phyloP scores from a whole-genome alignment of 2,888 invertebrate species.

The Epinotia brunnichana region DNA sequence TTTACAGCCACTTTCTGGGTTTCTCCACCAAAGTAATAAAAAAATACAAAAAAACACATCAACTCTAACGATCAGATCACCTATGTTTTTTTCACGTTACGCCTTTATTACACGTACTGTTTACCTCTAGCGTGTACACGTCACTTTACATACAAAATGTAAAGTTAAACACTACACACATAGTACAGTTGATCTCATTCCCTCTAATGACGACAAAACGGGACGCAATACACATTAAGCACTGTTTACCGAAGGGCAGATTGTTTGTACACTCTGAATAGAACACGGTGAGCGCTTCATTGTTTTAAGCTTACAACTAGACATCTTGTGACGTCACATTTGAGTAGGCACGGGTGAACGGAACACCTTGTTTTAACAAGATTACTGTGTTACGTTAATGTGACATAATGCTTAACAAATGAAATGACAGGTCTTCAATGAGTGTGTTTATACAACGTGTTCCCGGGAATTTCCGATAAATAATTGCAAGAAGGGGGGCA shows the following conservation, averaged over 20 bases:
- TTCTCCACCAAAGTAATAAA: too few relatives aligned
- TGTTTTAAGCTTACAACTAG: conserved; percentile 15
- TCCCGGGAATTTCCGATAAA: too few relatives aligned
- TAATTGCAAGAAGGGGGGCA: too few relatives aligned
- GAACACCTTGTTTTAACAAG: not conserved
- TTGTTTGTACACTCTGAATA: not conserved
- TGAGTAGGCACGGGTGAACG: conserved; percentile 2
- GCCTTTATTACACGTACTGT: not conserved
- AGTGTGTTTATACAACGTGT: too few relatives aligned
- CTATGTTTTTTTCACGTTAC: not conserved
- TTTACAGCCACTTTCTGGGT: too few relatives aligned
- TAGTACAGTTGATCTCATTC: conserved; percentile 26
- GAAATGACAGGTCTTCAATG: too few relatives aligned
- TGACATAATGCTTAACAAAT: not conserved
- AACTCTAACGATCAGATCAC: too few relatives aligned
- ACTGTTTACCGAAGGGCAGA: conserved; percentile 6
- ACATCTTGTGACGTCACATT: not conserved
- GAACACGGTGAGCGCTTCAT: conserved; percentile 9
- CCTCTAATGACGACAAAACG: conserved; percentile 10
- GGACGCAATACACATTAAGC: conserved; percentile 1
- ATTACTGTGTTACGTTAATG: not conserved
- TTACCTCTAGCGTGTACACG: conserved; percentile 8
- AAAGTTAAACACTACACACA: conserved; percentile 16
- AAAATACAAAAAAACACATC: too few relatives aligned
- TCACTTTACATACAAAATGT: conserved; percentile 2